Conservation (phyloP, 2,113 vertebrate genomes). For the Callaeas wilsoni region DNA sequence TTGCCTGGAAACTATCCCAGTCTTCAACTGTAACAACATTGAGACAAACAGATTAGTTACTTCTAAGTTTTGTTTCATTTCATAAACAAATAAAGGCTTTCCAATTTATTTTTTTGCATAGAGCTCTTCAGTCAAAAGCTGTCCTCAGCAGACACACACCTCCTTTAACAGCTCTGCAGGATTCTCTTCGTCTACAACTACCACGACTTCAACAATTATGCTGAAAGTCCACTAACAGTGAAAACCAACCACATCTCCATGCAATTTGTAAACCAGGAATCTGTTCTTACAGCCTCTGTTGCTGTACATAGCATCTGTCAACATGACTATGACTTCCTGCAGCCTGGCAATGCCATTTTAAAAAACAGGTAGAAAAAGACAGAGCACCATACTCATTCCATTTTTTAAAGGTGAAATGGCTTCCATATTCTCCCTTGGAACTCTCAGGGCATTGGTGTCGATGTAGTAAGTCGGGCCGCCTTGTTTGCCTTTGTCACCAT, state of each 20-base stretch:
- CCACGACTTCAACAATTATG: background rate
- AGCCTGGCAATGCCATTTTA: background rate
- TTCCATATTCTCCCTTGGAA: conserved; percentile 94
- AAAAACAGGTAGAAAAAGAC: background rate
- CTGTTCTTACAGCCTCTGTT: background rate
- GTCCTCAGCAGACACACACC: background rate
- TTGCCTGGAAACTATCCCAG: conserved; percentile 98
- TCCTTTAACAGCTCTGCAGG: background rate
- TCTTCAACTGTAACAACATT: conserved; percentile 86
- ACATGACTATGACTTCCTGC: background rate
- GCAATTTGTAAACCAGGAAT: background rate
- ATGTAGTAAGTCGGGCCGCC: conserved; percentile 93
- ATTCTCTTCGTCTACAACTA: background rate
- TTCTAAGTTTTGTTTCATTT: background rate
- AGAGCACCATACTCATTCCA: conserved; percentile 88
- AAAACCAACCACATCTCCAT: background rate
- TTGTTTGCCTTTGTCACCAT: conserved; percentile 92
- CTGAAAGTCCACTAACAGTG: background rate
- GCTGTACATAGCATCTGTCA: background rate
- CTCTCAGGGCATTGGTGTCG: conserved; percentile 94
- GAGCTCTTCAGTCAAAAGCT: background rate
- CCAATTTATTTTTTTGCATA: background rate
- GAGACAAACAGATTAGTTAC: background rate
- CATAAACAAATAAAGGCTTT: background rate
- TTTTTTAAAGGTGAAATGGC: conserved; percentile 97